These are phyloP conservation scores for Sebastes glaucus DNA, from an alignment of 2,797 vertebrate genomes.

Conservation along the genomic window DNA sequence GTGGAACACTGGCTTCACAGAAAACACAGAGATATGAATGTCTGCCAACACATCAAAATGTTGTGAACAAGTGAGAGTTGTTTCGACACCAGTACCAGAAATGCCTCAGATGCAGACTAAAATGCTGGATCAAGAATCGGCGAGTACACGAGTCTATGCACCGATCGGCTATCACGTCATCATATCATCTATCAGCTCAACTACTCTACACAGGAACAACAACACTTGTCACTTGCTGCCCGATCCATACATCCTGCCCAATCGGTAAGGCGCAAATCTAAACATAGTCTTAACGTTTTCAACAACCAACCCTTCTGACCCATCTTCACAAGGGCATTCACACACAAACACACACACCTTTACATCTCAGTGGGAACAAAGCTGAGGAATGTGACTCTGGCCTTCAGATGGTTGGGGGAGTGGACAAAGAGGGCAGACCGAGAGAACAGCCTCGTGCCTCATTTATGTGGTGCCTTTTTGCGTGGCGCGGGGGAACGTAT, in stretches of 20 bases:
- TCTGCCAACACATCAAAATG: not conserved
- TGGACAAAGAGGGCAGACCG: not conserved
- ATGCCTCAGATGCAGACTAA: not conserved
- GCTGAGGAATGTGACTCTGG: conserved; percentile 59
- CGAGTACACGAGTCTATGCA: not conserved
- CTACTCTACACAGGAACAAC: not conserved
- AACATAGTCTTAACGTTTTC: not conserved
- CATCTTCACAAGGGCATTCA: not conserved
- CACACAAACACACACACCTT: conserved; percentile 27
- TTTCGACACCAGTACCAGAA: not conserved
- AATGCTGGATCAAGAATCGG: not conserved
- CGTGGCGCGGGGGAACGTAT: not conserved
- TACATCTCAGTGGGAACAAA: conserved; percentile 44
- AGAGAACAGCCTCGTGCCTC: not conserved
- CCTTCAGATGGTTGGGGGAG: conserved; percentile 40
- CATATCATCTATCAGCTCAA: not conserved
- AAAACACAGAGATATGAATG: not conserved
- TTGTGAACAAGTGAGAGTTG: not conserved
- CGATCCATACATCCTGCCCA: too few species aligned
- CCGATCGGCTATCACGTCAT: too few species aligned
- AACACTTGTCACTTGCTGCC: too few species aligned
- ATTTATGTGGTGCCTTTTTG: conserved; percentile 8
- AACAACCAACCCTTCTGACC: not conserved
- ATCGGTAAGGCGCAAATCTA: not conserved
- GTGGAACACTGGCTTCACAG: not conserved